Conservation (phyloP, 2,888 invertebrate species). For the Agrenia bidenticulata region DNA sequence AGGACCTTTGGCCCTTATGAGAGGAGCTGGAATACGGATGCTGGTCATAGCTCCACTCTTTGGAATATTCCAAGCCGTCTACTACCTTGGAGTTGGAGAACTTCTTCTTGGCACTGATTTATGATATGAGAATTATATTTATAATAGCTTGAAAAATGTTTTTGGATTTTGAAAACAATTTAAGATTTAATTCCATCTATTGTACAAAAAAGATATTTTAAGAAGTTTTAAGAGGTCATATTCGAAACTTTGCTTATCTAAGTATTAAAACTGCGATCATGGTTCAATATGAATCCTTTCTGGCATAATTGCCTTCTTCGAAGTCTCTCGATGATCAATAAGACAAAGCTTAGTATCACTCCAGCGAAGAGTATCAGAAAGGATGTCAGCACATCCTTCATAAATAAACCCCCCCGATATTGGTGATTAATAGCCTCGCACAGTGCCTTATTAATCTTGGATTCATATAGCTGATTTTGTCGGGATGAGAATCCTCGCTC, state of each 20-base stretch:
- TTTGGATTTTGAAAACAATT: too few species aligned
- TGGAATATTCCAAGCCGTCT: slow-evolving; percentile 10
- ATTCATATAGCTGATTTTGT: slow-evolving; percentile 23
- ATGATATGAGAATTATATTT: too few species aligned
- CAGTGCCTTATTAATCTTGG: slow-evolving; percentile 1
- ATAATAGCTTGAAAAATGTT: too few species aligned
- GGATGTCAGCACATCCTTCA: slow-evolving; percentile 26
- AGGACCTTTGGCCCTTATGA: slow-evolving; percentile 11
- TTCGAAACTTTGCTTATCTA: too few species aligned
- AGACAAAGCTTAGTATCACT: neutral
- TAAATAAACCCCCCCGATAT: slow-evolving; percentile 24
- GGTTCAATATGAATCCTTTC: too few species aligned
- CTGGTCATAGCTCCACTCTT: slow-evolving; percentile 2
- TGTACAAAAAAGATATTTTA: too few species aligned
- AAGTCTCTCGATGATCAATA: neutral
- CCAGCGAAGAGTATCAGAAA: slow-evolving; percentile 26
- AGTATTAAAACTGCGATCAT: too few species aligned
- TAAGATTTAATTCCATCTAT: too few species aligned
- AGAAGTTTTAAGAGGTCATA: too few species aligned
- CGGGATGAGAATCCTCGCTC: slow-evolving; percentile 30
- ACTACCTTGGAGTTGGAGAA: slow-evolving; percentile 8
- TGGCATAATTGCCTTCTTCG: too few species aligned
- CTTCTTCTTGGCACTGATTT: neutral
- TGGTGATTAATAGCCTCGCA: slow-evolving; percentile 11
- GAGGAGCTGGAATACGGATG: slow-evolving; percentile 9